Base-by-base conservation (phyloP, 2,888 invertebrate genomes). In the Eupithecia inturbata region DNA sequence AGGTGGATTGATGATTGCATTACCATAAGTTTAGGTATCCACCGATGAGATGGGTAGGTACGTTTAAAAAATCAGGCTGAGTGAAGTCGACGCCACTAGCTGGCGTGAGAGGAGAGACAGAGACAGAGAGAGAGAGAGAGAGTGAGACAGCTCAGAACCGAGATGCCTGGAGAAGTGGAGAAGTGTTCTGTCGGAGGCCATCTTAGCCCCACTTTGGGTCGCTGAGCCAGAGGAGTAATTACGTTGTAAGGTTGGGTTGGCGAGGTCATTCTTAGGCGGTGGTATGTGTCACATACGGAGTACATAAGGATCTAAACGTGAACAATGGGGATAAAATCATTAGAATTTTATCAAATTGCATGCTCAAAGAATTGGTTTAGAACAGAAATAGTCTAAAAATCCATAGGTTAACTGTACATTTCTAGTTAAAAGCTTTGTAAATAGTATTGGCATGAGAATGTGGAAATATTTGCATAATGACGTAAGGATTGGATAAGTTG, bases 401-500 rank as follows among this genome's bases (percentile, higher is more conserved):
- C 7, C 19, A 16, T 28, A 19, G 31, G 31, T 1, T 62, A 62
- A 62, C 62, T 28, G 62, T 62, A 62, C 62, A 62, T 62, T 49
- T 49, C 14, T 49, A 33, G 16, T 31, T n/a, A 70, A 62, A 45
- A 45, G 68, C 68, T 72, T 62, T 72, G 62, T 72, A 68, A 63
- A 67, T 67, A 67, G 36, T 31, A 26, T 60, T 57, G 16, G 62
- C 62, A 31, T 31, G 28, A 28, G 26, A 68, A 39, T 36, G 57
- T 26, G 26, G 26, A 26, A 4, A n/a, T 70, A 36, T 62, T 70
- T n/a, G 60, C 68, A 70, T 70, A 63, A 66, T 53, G 16, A 75
- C 74, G 75, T 77, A 49, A 70, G 57, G 41, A 66, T 28, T 70
- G 19, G 26, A 53, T 69, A 62, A 60, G 14, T 49, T 31, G n/a